Conservation (phyloP, 2,797 vertebrate species). For the Clamator glandarius region DNA sequence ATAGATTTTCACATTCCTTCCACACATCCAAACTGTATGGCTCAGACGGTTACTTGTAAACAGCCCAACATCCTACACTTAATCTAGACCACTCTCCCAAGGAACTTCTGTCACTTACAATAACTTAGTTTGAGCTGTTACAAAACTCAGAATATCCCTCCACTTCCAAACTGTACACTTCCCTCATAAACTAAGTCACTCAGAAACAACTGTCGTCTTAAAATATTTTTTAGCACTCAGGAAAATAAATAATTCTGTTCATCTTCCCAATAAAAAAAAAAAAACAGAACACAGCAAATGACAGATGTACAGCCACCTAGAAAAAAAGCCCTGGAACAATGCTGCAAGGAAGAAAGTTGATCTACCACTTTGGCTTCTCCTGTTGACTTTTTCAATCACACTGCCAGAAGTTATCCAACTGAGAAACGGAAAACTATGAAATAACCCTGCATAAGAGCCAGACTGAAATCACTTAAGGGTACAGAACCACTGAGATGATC, state of each 20-base stretch:
- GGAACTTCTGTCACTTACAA: constrained; percentile 4
- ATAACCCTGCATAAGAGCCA: not conserved
- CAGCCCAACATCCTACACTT: constrained; percentile 1
- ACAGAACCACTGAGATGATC: not conserved
- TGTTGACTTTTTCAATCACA: not conserved
- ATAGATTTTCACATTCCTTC: constrained; percentile 51
- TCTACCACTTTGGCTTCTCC: not conserved
- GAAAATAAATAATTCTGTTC: not conserved
- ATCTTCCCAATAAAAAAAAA: not conserved
- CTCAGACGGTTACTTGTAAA: constrained; percentile 9
- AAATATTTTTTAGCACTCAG: not conserved
- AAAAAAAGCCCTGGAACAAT: not conserved
- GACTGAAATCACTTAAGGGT: not conserved
- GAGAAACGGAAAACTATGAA: not conserved
- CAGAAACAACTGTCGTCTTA: not conserved
- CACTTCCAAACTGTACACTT: not conserved
- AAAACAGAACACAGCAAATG: not conserved
- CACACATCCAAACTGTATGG: not conserved
- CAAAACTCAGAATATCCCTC: not conserved
- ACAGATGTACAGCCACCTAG: not conserved
- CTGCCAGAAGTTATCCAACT: not conserved
- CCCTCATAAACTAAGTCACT: not conserved
- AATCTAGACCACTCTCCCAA: not conserved
- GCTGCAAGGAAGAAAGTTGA: not conserved
- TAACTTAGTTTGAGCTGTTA: not conserved